Base-by-base conservation (phyloP, 2,888 invertebrate species). In the Drosophila birchii region DNA sequence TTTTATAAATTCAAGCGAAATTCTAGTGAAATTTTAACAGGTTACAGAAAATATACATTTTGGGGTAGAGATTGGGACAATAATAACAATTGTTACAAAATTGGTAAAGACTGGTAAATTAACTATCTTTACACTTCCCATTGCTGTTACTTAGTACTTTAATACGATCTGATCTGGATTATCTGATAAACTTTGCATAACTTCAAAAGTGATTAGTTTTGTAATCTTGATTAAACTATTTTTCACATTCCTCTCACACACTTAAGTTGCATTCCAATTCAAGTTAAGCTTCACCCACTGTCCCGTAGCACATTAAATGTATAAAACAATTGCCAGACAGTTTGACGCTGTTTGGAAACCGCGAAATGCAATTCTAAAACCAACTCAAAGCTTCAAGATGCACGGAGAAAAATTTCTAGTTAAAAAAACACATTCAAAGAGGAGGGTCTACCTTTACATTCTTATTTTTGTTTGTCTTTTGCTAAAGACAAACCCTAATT, bases 251-350 rank as follows among this genome's bases (percentile, higher is more conserved):
- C 26, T 23, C 16, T 23, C 16, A 34, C 32, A 56, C n/a, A 26
- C 34, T 26, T 36, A 36, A 44, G 18, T 47, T 32, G 32, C 45
- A 63, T 63, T 63, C 63, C 63, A 45, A 23, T 32, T 32, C 45
- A 11, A 36, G 29, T 14, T 39, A 18, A 47, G n/a, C 34, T 39
- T 45, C 63, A 18, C 45, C 45, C 41, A 61, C 14, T n/a, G 45
- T 26, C 26, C 38, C 36, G 45, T 43, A 59, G 63, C 83, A 77
- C 84, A 84, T 84, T 84, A 84, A 84, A 88, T 84, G 84, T 86
- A 86, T 77, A 76, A 84, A 84, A 84, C 84, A 84, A 84, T 84
- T 84, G 72, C 75, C 80, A 88, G 84, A 84, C 84, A 84, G 86
- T 80, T 84, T 86, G 88, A 84, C 88, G 88, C 84, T 88, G 87